phyloP scores from a whole-genome alignment of 2,113 vertebrate species.

The Antigone vipio region DNA sequence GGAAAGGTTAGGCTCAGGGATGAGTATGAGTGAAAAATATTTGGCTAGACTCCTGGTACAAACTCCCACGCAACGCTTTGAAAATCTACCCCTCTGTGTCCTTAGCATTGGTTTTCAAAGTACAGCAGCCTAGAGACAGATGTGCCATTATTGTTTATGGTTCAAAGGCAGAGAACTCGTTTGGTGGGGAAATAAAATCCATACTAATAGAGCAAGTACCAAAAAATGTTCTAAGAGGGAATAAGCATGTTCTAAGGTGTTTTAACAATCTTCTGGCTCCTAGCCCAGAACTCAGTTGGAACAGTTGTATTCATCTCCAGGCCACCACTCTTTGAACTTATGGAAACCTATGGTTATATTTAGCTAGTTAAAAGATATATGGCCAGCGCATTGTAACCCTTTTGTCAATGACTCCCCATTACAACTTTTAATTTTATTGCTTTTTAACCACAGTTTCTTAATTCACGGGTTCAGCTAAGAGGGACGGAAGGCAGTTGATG shows the following conservation, averaged over 20 bases:
- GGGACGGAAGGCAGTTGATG: neutral
- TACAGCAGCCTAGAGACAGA: constrained; percentile 46
- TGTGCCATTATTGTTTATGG: constrained; percentile 50
- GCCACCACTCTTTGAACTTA: constrained; percentile 70
- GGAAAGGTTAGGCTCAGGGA: constrained; percentile 24
- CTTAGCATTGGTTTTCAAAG: constrained; percentile 53
- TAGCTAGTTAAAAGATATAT: constrained; percentile 67
- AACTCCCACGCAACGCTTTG: constrained; percentile 28
- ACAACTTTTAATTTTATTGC: constrained; percentile 67
- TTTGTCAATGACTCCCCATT: constrained; percentile 53
- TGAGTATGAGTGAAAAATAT: constrained; percentile 49
- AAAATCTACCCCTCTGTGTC: constrained; percentile 37
- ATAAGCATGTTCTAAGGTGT: constrained; percentile 60
- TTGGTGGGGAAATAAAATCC: constrained; percentile 65
- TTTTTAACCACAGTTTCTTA: constrained; percentile 63
- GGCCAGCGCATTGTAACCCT: constrained; percentile 9
- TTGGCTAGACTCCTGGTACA: constrained; percentile 48
- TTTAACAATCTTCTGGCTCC: constrained; percentile 58
- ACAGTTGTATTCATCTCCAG: constrained; percentile 60
- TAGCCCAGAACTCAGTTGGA: constrained; percentile 67
- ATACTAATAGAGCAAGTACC: constrained; percentile 65
- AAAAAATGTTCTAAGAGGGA: constrained; percentile 55
- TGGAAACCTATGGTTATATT: constrained; percentile 66
- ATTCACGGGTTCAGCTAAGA: constrained; percentile 42
- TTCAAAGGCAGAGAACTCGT: constrained; percentile 66